Evolutionary conservation across 2,113 vertebrate species (phyloP).

Genomic region (Oxygymnocypris stewartii): DNA sequence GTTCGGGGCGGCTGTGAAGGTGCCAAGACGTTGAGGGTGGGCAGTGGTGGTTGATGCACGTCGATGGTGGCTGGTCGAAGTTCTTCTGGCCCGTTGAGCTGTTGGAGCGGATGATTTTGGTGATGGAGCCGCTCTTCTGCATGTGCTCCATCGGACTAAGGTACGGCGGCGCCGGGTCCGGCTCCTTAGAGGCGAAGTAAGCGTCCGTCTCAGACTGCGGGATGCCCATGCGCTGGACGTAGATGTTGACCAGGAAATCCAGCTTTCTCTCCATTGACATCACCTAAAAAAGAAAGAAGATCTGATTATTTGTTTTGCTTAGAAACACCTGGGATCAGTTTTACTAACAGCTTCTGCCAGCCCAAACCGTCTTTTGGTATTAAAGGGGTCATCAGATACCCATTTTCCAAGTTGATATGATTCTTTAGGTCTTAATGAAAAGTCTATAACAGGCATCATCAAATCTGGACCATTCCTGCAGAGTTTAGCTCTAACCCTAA

Average conservation of each 20-base stretch:
- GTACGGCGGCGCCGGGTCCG: slow-evolving; percentile 92
- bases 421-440: too few relatives aligned
- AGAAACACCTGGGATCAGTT: too few relatives aligned
- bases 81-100: slow-evolving; percentile 85
- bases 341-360: too few relatives aligned
- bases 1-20: slow-evolving; percentile 69
- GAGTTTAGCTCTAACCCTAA: too few relatives aligned
- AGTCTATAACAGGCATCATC: too few relatives aligned
- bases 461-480: too few relatives aligned
- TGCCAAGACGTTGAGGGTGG: slow-evolving; percentile 92
- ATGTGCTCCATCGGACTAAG: slow-evolving; percentile 91
- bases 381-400: too few relatives aligned
- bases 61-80: slow-evolving; percentile 74
- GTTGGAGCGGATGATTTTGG: slow-evolving; percentile 84
- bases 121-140: slow-evolving; percentile 84
- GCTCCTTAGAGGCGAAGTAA: slow-evolving; percentile 94
- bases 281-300: slow-evolving; percentile 77
- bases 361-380: too few relatives aligned
- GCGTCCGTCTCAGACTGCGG: slow-evolving; percentile 91
- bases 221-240: slow-evolving; percentile 94
- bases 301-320: neutral
- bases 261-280: slow-evolving; percentile 97
- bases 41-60: slow-evolving; percentile 70
- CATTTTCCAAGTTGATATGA: too few relatives aligned
- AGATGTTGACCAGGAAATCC: slow-evolving; percentile 96